phyloP scores from a whole-genome alignment of 2,113 vertebrate species.

The Patagioenas fasciata region DNA sequence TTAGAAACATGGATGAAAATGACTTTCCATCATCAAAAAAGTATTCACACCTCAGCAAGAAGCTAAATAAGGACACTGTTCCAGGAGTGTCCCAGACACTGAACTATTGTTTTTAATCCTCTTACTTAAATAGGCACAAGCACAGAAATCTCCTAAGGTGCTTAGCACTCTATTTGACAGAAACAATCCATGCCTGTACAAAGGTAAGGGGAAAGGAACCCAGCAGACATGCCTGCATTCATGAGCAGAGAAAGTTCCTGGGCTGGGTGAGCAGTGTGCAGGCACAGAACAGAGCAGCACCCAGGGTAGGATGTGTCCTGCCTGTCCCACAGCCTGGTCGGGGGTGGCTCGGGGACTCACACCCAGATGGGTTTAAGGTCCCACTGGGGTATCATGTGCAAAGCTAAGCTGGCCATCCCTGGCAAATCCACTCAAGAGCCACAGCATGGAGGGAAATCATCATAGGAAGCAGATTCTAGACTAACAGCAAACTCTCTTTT shows the following conservation, averaged over 20 bases:
- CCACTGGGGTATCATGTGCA: background rate
- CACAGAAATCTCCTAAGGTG: constrained; percentile 58
- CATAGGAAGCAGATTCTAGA: background rate
- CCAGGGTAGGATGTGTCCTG: background rate
- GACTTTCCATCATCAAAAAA: constrained; percentile 25
- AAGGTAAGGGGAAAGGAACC: background rate
- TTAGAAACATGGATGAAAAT: constrained; percentile 13
- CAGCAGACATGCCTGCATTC: background rate
- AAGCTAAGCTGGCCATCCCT: background rate
- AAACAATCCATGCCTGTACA: constrained; percentile 2
- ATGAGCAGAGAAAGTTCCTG: background rate
- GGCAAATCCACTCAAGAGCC: background rate
- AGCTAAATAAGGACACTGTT: constrained; percentile 37
- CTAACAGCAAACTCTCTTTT: background rate
- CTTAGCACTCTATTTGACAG: constrained; percentile 5
- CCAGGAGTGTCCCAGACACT: constrained; percentile 36
- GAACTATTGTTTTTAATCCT: constrained; percentile 52
- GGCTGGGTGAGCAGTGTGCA: background rate
- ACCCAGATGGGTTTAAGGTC: background rate
- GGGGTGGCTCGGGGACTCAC: accelerated
- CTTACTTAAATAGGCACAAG: constrained; percentile 35
- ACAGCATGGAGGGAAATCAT: background rate
- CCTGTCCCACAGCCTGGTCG: background rate
- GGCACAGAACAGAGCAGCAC: background rate
- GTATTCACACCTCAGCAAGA: constrained; percentile 40